Base-by-base conservation (phyloP, 2,113 vertebrate genomes). In the Entosphenus tridentatus region DNA sequence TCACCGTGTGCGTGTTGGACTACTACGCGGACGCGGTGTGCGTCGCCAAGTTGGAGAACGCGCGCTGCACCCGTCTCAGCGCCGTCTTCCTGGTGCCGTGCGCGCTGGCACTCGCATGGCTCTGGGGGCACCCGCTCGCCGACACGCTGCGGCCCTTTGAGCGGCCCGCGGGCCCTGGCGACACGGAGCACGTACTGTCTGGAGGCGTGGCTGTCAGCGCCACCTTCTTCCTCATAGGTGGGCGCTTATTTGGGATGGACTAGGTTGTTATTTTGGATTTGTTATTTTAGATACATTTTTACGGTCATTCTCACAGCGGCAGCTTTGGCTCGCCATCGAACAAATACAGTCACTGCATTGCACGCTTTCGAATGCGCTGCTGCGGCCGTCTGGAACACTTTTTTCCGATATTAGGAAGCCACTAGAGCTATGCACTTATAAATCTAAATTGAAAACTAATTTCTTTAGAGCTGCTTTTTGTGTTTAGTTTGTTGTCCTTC, bases 1-100 rank as follows among this genome's bases (percentile, higher is more conserved):
- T 96, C 78, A 90, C 86, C 3, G 83, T 96, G 57, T 80, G 85
- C 79, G 86, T 95, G 76, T 79, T 98, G 81, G 92, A 96, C 80
- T 96, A 96, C 77, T 96, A 98, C 1, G 85, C 89, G n/a, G 90
- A 98, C 76, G 86, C 93, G 14, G 70, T 89, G 73, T 96, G 93
- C 78, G 81, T 74, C 55, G 73, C 86, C 18, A 98, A 96, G 80
- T 87, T 98, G 81, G 93, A 96, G 72, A 74, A 76, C 67, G 83
- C 83, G 12, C 80, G 82, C 0, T 87, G 81, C 72, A 87, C 90
- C 71, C 85, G 87, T 71, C 96, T 87, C 0, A 84, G 93, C 72
- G 80, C 87, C 67, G 75, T 83, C 68, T 79, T 88, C 67, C 80
- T 83, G 74, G 83, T 92, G 69, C 71, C 84, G 71, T 87, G 87